A percentile compares a stretch with the other conserved stretches of the same genome.
phyloP scores from a whole-genome alignment of 2,797 vertebrate species.

The Pitangus sulphuratus region DNA sequence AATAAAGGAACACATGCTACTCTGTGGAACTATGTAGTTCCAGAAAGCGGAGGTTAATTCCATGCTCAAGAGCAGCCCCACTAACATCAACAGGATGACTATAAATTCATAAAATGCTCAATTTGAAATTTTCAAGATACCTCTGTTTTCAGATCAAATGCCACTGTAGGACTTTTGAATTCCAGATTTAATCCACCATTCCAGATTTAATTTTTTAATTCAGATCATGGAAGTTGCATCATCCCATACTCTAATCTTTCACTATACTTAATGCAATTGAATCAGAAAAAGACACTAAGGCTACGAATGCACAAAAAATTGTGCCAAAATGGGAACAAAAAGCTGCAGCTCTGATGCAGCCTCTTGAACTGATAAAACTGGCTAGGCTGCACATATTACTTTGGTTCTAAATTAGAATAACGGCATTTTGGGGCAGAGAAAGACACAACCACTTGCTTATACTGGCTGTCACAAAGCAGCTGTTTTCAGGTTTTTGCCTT shows the following conservation, averaged over 20 bases:
- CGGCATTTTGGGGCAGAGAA: background rate
- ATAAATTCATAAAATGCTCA: background rate
- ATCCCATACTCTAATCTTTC: background rate
- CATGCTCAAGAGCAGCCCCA: background rate
- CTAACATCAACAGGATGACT: background rate
- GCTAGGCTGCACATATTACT: background rate
- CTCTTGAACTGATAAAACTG: background rate
- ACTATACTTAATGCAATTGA: background rate
- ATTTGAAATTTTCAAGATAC: background rate
- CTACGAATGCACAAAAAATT: background rate
- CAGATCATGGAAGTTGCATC: background rate
- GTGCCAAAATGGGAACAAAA: background rate
- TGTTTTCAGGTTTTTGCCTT: background rate
- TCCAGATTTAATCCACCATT: background rate
- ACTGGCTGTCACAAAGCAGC: background rate
- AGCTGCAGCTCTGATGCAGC: background rate
- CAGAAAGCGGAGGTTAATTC: background rate
- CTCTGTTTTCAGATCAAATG: background rate
- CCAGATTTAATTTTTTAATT: background rate
- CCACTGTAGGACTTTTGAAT: background rate
- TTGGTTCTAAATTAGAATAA: background rate
- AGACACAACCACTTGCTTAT: background rate
- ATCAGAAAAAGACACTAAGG: background rate
- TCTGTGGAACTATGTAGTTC: background rate
- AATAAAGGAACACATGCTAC: background rate